Percentiles rank a stretch among this genome's conserved stretches.
Evolutionary conservation across 92 coral and sea anemone species (phyloP).

Genomic region (Heteractis magnifica): DNA sequence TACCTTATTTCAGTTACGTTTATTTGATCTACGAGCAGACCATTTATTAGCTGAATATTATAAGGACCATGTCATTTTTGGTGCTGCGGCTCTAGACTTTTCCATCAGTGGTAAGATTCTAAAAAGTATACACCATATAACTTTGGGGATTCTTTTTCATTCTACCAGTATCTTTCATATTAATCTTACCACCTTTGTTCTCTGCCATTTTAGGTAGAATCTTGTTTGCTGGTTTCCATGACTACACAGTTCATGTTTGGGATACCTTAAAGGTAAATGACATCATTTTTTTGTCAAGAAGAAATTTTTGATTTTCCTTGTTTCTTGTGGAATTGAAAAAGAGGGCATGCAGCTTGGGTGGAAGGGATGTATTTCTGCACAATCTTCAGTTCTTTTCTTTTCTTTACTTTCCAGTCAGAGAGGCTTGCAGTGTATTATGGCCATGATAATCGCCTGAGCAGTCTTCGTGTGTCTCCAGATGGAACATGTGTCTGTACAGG

Average conservation of each 20-base stretch:
- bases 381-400: not conserved
- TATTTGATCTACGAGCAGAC: conserved; percentile 85
- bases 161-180: not conserved
- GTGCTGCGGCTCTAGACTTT: conserved; percentile 82
- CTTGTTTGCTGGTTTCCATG: conserved; percentile 85
- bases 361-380: too few species aligned
- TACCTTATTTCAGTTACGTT: conserved; percentile 58
- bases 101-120: conserved; percentile 72
- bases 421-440: conserved; percentile 80
- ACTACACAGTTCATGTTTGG: conserved; percentile 89
- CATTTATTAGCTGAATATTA: conserved; percentile 75
- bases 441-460: conserved; percentile 81
- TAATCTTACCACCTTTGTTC: not conserved
- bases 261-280: conserved; percentile 71
- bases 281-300: too few species aligned
- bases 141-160: not conserved
- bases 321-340: too few species aligned
- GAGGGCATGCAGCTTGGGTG: too few species aligned
- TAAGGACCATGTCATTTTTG: conserved; percentile 81
- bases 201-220: conserved; percentile 55
- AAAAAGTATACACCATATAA: too few species aligned
- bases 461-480: conserved; percentile 84
- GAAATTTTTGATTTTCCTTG: too few species aligned
- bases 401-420: conserved; percentile 57
- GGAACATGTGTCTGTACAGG: conserved; percentile 88